Evolutionary conservation across 2,797 vertebrate genomes (phyloP), one percentile per base, ranked within the genome.

Genomic region (Tokudaia muenninki): DNA sequence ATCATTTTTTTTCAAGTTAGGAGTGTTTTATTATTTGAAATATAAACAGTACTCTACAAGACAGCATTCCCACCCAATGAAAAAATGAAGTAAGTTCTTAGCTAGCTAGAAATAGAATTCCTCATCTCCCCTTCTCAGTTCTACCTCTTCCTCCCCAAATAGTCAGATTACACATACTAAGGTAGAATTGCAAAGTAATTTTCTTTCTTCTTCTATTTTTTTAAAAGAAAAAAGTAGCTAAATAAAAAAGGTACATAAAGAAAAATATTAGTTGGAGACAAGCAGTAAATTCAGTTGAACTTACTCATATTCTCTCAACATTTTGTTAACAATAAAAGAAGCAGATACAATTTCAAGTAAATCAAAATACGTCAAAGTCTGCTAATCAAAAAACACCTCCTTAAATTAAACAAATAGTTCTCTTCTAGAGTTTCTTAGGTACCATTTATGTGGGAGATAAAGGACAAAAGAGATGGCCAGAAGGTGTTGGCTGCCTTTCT

Each of bases 261-360:
- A 17, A 61, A 31, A 55, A 87, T 87, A 70, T 65, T 31, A 80
- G 50, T 34, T 50, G 10, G 29, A 52, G 16, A 72, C 3, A 70
- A 67, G 88, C 5, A 77, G 50, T 34, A 82, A 88, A n/a, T 61
- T 61, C 31, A 65, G 6, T 83, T 81, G 7, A 44, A 59, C 1
- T 94, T 55, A 72, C 44, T 34, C 84, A 16, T 17, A 41, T 26
- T 61, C 72, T 70, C 61, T 79, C 52, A 89, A n/a, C 19, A 74
- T 86, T 82, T 95, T 92, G 26, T 72, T 86, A 87, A 81, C 34
- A 77, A 31, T 88, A 37, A 94, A 86, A 87, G 16, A 41, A 84
- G 3, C 29, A 61, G 70, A 50, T 91, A 84, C 50, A 31, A 91
- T 82, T 96, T 93, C 74, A 92, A 83, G 47, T 31, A 55, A 72